Evolutionary conservation across 2,113 vertebrate species (phyloP).

Genomic region (Pleuronectes platessa): DNA sequence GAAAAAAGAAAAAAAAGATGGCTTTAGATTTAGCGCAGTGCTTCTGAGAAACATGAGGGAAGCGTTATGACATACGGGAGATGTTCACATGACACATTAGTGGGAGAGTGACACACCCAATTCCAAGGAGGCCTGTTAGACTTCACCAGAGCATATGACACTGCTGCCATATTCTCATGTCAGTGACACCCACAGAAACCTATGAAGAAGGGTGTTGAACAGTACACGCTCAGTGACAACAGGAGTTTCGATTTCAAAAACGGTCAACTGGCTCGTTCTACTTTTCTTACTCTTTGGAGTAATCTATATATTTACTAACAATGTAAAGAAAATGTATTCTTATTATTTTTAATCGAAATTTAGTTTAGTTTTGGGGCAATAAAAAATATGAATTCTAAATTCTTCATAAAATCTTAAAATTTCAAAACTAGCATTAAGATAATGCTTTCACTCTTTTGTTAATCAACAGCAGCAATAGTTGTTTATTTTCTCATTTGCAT

Average conservation of each 20-base stretch:
- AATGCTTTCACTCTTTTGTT: constrained; percentile 1
- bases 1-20: constrained; percentile 18
- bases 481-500: constrained; percentile 35
- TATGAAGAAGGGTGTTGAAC: constrained; percentile 29
- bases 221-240: constrained; percentile 17
- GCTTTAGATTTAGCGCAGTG: constrained; percentile 25
- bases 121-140: constrained; percentile 66
- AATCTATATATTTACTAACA: not conserved
- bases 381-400: no score
- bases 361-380: not conserved
- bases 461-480: not conserved
- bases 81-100: constrained; percentile 75
- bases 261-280: not conserved
- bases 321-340: not conserved
- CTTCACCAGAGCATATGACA: constrained; percentile 58
- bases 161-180: constrained; percentile 50
- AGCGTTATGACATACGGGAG: constrained; percentile 67
- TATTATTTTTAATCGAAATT: no score
- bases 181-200: constrained; percentile 47
- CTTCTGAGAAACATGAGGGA: constrained; percentile 53
- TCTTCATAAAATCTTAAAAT: not conserved
- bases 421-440: not conserved
- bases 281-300: not conserved
- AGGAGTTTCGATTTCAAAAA: constrained; percentile 15
- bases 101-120: constrained; percentile 73